Evolutionary conservation across 2,113 vertebrate species (phyloP).

Genomic region (Peromyscus polionotus): DNA sequence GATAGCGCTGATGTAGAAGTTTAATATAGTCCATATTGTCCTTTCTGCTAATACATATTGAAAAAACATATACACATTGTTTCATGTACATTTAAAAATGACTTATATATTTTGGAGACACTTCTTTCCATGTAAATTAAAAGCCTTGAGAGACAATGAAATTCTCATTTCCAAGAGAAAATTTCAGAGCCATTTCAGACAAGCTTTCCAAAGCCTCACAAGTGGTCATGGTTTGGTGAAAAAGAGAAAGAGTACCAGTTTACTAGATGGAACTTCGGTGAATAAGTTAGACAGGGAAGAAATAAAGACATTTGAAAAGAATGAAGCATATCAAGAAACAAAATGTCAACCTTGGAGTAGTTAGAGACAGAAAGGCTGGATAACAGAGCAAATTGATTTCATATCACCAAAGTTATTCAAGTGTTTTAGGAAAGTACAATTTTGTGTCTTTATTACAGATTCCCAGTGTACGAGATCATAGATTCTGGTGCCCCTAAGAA

Average conservation of each 20-base stretch:
- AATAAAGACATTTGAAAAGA: neutral
- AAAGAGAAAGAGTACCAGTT: neutral
- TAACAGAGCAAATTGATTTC: neutral
- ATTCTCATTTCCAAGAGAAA: constrained; percentile 12
- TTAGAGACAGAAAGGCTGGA: neutral
- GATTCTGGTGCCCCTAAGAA: neutral
- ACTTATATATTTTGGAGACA: neutral
- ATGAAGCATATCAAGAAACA: neutral
- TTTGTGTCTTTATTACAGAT: neutral
- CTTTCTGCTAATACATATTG: neutral
- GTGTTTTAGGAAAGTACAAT: neutral
- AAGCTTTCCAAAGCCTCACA: neutral
- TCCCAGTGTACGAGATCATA: neutral
- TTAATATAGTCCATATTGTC: constrained; percentile 30
- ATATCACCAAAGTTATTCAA: neutral
- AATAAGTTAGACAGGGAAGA: neutral
- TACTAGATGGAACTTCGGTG: neutral
- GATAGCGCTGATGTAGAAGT: neutral
- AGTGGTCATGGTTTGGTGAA: neutral
- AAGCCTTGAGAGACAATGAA: neutral
- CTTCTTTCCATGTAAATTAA: neutral
- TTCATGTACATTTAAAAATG: neutral
- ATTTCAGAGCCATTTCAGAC: neutral
- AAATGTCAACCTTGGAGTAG: neutral
- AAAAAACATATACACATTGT: neutral